Percentiles rank a stretch among this genome's conserved stretches.
Evolutionary conservation across 2,113 vertebrate genomes (phyloP).

Genomic region (Neotragus pygmaeus): DNA sequence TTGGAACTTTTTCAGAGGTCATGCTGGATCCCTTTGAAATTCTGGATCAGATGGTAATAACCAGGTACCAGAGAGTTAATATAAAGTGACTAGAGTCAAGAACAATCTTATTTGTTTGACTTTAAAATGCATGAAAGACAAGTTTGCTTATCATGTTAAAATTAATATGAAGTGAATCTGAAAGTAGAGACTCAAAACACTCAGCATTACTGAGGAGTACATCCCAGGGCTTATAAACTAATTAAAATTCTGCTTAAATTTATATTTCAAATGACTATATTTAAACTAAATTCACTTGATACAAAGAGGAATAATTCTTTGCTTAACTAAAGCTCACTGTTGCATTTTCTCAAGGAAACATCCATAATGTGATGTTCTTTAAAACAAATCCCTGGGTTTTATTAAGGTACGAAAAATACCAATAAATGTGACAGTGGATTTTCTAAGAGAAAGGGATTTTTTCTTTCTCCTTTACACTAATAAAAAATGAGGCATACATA

Average conservation of each 20-base stretch:
- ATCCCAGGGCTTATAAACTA: constrained; percentile 12
- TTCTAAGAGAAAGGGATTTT: background rate
- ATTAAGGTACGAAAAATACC: constrained; percentile 14
- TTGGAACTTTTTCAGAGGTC: background rate
- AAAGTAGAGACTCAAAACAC: background rate
- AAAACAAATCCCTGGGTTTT: constrained; percentile 7
- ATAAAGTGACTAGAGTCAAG: background rate
- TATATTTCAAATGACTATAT: constrained; percentile 46
- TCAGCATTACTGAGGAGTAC: background rate
- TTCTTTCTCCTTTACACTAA: background rate
- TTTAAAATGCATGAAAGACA: constrained; percentile 27
- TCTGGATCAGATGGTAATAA: background rate
- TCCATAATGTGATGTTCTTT: background rate
- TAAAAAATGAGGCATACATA: constrained; percentile 14
- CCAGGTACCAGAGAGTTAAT: background rate
- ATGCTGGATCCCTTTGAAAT: background rate
- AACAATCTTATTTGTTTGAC: background rate
- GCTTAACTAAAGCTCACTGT: constrained; percentile 1
- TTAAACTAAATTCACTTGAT: constrained; percentile 44
- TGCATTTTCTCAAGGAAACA: constrained; percentile 38
- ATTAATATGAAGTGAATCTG: background rate
- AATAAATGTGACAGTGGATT: constrained; percentile 9
- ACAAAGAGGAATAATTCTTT: background rate
- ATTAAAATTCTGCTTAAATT: constrained; percentile 37
- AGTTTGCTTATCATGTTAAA: background rate